Evolutionary conservation across 2,888 invertebrate species (phyloP).

Genomic region (Sericinus montela): DNA sequence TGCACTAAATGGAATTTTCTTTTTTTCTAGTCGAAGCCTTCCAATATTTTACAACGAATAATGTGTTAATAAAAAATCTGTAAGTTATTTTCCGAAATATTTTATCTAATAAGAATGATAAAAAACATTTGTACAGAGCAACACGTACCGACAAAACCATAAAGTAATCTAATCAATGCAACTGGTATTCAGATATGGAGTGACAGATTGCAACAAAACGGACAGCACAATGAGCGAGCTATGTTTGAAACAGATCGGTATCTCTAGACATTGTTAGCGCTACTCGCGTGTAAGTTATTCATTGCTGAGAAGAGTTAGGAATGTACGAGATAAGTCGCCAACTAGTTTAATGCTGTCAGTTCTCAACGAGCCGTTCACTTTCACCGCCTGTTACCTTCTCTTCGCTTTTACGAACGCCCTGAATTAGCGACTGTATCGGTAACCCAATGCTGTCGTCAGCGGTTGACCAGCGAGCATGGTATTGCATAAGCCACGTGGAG

Average conservation of each 20-base stretch:
- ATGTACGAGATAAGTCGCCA: conserved; percentile 40
- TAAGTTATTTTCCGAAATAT: not conserved
- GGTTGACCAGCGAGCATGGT: conserved; percentile 29
- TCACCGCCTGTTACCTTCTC: conserved; percentile 33
- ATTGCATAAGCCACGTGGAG: conserved; percentile 67
- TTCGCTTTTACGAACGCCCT: conserved; percentile 1
- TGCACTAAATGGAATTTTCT: conserved; percentile 30
- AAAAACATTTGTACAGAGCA: too few relatives aligned
- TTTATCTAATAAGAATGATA: too few relatives aligned
- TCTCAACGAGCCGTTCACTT: conserved; percentile 40
- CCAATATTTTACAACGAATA: not conserved
- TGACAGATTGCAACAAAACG: conserved; percentile 42
- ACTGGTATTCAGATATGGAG: conserved; percentile 44
- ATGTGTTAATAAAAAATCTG: not conserved
- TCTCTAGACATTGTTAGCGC: conserved; percentile 42
- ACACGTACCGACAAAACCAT: conserved; percentile 38
- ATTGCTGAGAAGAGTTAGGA: conserved; percentile 44
- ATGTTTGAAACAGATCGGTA: conserved; percentile 46
- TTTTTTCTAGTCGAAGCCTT: not conserved
- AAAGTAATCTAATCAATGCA: conserved; percentile 56
- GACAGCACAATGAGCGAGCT: conserved; percentile 22
- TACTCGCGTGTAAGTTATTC: conserved; percentile 33
- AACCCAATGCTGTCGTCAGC: conserved; percentile 40
- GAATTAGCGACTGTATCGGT: conserved; percentile 18
- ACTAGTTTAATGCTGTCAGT: conserved; percentile 25